These are phyloP conservation scores for Brachionus asplanchnoidis DNA, from an alignment of 1,140 invertebrate species.

Conservation along the genomic window DNA sequence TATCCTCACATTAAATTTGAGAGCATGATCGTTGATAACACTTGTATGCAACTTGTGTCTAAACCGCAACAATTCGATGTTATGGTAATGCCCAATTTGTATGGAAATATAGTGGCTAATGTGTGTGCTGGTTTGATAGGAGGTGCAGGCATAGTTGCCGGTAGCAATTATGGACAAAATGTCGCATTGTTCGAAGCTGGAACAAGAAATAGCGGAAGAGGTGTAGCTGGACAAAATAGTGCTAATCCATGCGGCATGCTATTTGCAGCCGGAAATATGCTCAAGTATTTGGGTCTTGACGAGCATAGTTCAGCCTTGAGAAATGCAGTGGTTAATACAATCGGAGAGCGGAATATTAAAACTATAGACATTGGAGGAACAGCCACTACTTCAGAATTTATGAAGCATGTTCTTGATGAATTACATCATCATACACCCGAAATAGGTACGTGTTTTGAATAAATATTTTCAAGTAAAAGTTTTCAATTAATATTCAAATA, in stretches of 20 bases:
- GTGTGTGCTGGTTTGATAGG: slow-evolving; percentile 75
- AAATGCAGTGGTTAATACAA: slow-evolving; percentile 31
- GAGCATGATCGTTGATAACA: slow-evolving; percentile 96
- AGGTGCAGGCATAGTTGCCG: slow-evolving; percentile 32
- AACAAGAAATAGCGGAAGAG: slow-evolving; percentile 35
- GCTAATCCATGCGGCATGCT: slow-evolving; percentile 40
- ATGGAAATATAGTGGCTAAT: slow-evolving; percentile 97
- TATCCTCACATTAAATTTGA: slow-evolving; percentile 91
- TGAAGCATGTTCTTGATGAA: slow-evolving; percentile 66
- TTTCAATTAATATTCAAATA: not conserved
- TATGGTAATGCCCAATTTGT: slow-evolving; percentile 93
- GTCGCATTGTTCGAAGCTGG: slow-evolving; percentile 35
- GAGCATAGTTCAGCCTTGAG: slow-evolving; percentile 33
- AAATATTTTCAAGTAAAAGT: not conserved
- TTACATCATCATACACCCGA: slow-evolving; percentile 17
- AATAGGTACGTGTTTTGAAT: not conserved
- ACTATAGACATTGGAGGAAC: slow-evolving; percentile 90
- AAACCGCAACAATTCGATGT: slow-evolving; percentile 97
- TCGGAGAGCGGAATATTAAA: slow-evolving; percentile 51
- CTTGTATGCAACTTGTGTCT: slow-evolving; percentile 93
- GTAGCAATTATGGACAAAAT: slow-evolving; percentile 40
- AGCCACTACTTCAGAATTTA: slow-evolving; percentile 86
- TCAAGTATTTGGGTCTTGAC: slow-evolving; percentile 36
- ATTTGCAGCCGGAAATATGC: slow-evolving; percentile 36
- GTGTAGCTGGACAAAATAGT: slow-evolving; percentile 41